Evolutionary conservation across 2,113 vertebrate species (phyloP), one percentile per base, ranked within the genome.

Genomic region (Pollimyrus isidori): DNA sequence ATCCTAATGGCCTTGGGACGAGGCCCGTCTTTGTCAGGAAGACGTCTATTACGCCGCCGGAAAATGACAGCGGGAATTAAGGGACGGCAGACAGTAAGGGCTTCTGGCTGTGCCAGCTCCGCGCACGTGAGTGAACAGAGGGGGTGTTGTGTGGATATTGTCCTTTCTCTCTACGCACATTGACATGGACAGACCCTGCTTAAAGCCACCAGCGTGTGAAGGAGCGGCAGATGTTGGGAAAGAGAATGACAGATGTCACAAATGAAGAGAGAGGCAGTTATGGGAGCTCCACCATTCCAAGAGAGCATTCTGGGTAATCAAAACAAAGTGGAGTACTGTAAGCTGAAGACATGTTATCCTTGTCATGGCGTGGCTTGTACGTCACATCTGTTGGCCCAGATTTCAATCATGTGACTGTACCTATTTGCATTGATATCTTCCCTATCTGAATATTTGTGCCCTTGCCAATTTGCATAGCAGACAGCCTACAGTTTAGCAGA

Each of bases 251-350:
- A 93, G 91, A 88, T 91, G 91, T 88, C 82, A 90, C 93, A 94
- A 94, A 94, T 94, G 91, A 92, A 92, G 91, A 93, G 93, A 92
- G 93, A 93, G 92, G 93, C 94, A 93, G 92, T 91, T 92, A 93
- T 91, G 91, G 91, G 93, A 93, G 92, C 93, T 92, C 11, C 90
- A 90, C 48, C 91, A 91, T 92, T 42, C 89, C 93, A 93, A 92
- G 92, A 91, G 92, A 92, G 94, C 91, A 91, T 88, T 87, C 92
- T 82, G 92, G 91, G 92, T 94, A 94, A 94, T 95, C 94, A 93
- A 94, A 93, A 94, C 92, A 91, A 93, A 93, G 92, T 94, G 90
- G 92, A 92, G 89, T 26, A n/a, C n/a, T n/a, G n/a, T n/a, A 88
- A 76, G 76, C 53, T 39, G 5, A 15, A 45, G 30, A 65, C 53